These are phyloP conservation scores for Hucho hucho DNA, from an alignment of 2,113 vertebrate species.

Conservation along the genomic window DNA sequence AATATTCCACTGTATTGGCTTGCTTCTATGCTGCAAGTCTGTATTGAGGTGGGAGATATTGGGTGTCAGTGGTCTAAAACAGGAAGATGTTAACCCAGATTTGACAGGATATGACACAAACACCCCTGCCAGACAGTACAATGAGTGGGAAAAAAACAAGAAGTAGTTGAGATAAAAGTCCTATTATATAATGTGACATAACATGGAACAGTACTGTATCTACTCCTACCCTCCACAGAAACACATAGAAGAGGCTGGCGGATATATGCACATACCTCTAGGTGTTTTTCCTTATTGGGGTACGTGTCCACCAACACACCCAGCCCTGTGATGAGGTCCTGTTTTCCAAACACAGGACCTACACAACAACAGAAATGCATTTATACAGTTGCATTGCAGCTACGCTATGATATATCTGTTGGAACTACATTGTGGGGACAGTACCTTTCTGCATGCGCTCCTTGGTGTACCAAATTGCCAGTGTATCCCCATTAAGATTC, in stretches of 20 bases:
- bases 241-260: too few species aligned
- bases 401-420: background rate
- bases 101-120: background rate
- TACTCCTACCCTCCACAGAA: too few species aligned
- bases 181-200: too few species aligned
- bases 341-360: constrained; percentile 96
- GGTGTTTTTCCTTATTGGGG: constrained; percentile 94
- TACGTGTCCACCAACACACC: constrained; percentile 97
- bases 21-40: background rate
- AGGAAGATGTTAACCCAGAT: background rate
- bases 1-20: background rate
- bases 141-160: too few species aligned
- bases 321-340: constrained; percentile 92
- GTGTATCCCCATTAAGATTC: constrained; percentile 90
- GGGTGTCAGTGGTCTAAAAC: background rate
- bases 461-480: constrained; percentile 96
- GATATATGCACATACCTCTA: constrained; percentile 79
- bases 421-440: background rate
- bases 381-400: background rate
- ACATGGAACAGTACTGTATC: too few species aligned
- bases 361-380: background rate
- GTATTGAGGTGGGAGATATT: background rate
- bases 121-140: too few species aligned
- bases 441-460: constrained; percentile 91
- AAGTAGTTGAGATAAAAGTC: too few species aligned